Evolutionary conservation across 2,888 invertebrate genomes (phyloP).

Genomic region (Adela reaumurella): DNA sequence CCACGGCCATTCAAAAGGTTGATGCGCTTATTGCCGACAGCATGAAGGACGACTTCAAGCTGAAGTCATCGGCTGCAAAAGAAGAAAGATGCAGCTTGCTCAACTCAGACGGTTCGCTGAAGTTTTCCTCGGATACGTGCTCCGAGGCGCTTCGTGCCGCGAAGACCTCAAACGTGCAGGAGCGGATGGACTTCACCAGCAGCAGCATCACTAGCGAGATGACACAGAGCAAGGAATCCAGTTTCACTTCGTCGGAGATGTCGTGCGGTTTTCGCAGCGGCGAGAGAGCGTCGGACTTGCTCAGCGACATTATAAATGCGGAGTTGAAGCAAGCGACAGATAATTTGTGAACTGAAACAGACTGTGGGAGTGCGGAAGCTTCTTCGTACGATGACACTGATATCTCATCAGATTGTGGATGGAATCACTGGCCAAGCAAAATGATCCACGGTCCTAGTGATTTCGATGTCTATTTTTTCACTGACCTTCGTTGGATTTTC

Average conservation of each 20-base stretch:
- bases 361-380: background rate
- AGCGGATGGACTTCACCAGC: background rate
- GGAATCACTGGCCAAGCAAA: too few species aligned
- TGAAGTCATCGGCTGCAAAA: background rate
- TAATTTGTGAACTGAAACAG: conserved; percentile 16
- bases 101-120: background rate
- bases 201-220: conserved; percentile 4
- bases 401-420: too few species aligned
- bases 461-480: too few species aligned
- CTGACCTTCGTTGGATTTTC: too few species aligned
- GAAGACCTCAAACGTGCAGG: background rate
- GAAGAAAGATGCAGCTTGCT: background rate
- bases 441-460: too few species aligned
- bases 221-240: conserved; percentile 4
- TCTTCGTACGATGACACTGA: too few species aligned
- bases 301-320: conserved; percentile 19
- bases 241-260: conserved; percentile 12
- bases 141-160: background rate
- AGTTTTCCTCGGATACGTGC: background rate
- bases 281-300: conserved; percentile 18
- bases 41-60: background rate
- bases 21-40: background rate
- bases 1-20: too few species aligned
- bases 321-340: conserved; percentile 24
- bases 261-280: conserved; percentile 8